Base-by-base conservation (phyloP, 64 coral and sea anemone species). In the Actinia equina region DNA sequence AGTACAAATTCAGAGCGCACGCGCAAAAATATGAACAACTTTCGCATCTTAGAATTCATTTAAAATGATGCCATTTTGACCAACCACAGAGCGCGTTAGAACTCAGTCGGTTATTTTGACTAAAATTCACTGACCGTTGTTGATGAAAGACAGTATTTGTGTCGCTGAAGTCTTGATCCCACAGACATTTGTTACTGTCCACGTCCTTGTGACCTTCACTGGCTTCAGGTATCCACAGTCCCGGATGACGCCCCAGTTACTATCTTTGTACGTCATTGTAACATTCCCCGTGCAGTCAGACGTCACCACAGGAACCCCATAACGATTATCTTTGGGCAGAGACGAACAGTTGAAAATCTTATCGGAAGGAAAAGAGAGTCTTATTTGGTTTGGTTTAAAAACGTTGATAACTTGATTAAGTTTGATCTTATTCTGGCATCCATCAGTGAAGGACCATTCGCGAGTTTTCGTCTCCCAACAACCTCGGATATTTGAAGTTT, bases 381-480 rank as follows among this genome's bases (percentile, higher is more conserved):
- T 84, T 17, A 59, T 7, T 6, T 43, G 49, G 14, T 49, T 3
- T 2, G 42, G 83, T 11, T 52, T 79, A 37, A 22, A 41, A 45
- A 86, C 64, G 19, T 26, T 63, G 16, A 91, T 42, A 27, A 12
- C 22, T 20, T 91, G 89, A 14, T 3, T 86, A 18, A 37, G 0
- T 13, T 4, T 18, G 17, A 86, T 65, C 17, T 13, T 19, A 86
- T 91, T 91, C 17, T 6, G 25, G 42, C 89, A 91, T 9, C 67
- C 55, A 6, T 91, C 89, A n/a, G 16, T 11, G 1, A 91, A 5
- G 2, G 84, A 86, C 89, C 89, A 91, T 15, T 23, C 52, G 0
- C 89, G 83, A 19, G 56, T 22, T n/a, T 78, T 46, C 16, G 27
- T 13, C 20, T 7, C 56, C 51, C 43, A 12, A 15, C 89, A 91